Evolutionary conservation across 64 coral and sea anemone genomes (phyloP), one percentile per base, ranked within the genome.

Genomic region (Dendrophyllia cribrosa): DNA sequence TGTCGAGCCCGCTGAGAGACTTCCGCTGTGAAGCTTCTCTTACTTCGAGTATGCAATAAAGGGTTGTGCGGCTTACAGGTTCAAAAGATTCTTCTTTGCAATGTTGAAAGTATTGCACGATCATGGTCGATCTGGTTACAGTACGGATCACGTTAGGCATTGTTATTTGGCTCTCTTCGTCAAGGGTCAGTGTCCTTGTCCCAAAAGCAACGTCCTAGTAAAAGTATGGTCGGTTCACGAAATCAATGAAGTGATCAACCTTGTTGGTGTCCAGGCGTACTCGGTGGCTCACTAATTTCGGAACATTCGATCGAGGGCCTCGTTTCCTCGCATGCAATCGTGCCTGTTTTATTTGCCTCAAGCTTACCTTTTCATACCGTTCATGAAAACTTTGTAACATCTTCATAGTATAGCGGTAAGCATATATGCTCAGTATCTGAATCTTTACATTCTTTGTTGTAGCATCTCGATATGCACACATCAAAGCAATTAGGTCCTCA

Each of bases 11-110:
- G 51, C 72, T 44, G 46, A 87, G 34, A 66, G 84, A 56, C 66
- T 87, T 87, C 12, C 84, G 49, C 70, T 72, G 66, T 55, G 84
- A 87, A 19, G 84, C 84, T 85, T 85, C 60, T 25, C 84, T 72
- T 19, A 58, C 84, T 87, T 87, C 24, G 58, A 78, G 76, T n/a
- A 78, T 3, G 76, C 22, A 51, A n/a, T 78, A 78, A 17, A 78
- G 22, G 3, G 76, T 78, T 78, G 76, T 51, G 24, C 9, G 76
- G 24, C 76, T 78, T 58, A 78, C 20, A 9, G 52, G 51, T 58
- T 78, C 20, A 78, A 78, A 78, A 51, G 51, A 19, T 24, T 78
- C 76, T 6, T 78, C 75, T 58, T 78, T 20, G 24, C 76, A 78
- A 78, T 58, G 24, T 58, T 9, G 51, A 50, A 78, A 58, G 14